Evolutionary conservation across 2,113 vertebrate genomes (phyloP).

Genomic region (Cephalopholis sonnerati): DNA sequence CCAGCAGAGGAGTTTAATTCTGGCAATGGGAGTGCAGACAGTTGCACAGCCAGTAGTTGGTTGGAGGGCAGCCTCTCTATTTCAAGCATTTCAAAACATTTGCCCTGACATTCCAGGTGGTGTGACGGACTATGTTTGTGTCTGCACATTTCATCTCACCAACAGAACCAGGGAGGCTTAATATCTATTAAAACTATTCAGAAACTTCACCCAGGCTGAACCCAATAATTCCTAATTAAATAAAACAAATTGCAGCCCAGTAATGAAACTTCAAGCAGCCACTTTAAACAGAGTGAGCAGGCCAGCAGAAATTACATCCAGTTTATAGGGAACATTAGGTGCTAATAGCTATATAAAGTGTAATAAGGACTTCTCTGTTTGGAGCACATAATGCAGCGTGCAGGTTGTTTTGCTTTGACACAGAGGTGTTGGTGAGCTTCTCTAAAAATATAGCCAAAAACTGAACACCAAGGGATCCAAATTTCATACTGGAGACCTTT

Average conservation of each 20-base stretch:
- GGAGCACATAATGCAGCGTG: not conserved
- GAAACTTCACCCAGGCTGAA: not conserved
- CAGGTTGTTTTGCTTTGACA: not conserved
- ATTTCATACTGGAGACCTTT: not conserved
- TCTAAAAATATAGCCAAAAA: not conserved
- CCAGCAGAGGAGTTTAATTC: constrained; percentile 3
- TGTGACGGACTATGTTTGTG: not conserved
- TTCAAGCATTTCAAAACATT: constrained; percentile 23
- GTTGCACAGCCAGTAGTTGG: not conserved
- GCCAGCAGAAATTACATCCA: not conserved
- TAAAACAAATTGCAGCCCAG: constrained; percentile 3
- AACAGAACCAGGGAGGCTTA: not conserved
- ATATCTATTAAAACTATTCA: not conserved
- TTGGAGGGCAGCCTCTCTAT: constrained; percentile 6
- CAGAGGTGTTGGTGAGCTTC: not conserved
- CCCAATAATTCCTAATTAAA: not conserved
- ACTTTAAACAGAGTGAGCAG: not conserved
- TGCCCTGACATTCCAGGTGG: constrained; percentile 4
- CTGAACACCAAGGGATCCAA: not conserved
- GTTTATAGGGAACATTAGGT: constrained; percentile 22
- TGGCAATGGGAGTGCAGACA: not conserved
- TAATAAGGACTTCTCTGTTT: not conserved
- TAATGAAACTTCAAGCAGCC: not conserved
- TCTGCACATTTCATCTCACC: not conserved
- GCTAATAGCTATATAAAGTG: constrained; percentile 5